Evolutionary conservation across 2,797 vertebrate species (phyloP), one percentile per base, ranked within the genome.

Genomic region (Channa striata): DNA sequence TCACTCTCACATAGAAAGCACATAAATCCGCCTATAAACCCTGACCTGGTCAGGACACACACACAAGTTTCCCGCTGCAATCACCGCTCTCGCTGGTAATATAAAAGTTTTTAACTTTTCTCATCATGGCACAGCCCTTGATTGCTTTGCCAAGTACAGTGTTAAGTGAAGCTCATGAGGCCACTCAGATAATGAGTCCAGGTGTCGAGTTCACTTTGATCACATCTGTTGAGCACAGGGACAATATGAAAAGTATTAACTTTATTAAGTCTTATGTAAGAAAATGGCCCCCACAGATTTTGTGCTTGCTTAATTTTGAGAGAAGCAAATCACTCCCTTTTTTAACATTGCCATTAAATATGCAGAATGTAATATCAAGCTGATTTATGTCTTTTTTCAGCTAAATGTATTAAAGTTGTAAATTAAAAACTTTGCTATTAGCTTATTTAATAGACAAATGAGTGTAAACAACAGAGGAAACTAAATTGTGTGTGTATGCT

Each of bases 261-360:
- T 69, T 77, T 39, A 84, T 74, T 72, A 69, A 56, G 50, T 64
- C 50, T 78, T 68, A 70, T 33, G 64, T 50, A 77, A 86, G 62
- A 60, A 62, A 86, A 59, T 9, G 42, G 36, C 25, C 59, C 51
- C 37, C 20, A 17, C 37, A 79, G 59, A 78, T 56, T 71, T 51
- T 43, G 37, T 19, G 23, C 57, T 7, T 2, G 39, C 48, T 57
- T 66, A 25, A 60, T 44, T 63, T 72, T 20, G 59, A 61, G 46
- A 48, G 68, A 59, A 74, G 47, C 52, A 43, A 70, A 49, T 59
- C 36, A 65, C 8, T 23, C n/a, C 20, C 14, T n/a, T 36, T 36
- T 59, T 37, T 42, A 73, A 58, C 43, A 37, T 20, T 16, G 40
- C 4, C 34, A 59, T 65, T 70, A 62, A 79, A 71, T 54, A 81